Base-by-base conservation (phyloP, 2,797 vertebrate genomes). In the Syngnathus acus region DNA sequence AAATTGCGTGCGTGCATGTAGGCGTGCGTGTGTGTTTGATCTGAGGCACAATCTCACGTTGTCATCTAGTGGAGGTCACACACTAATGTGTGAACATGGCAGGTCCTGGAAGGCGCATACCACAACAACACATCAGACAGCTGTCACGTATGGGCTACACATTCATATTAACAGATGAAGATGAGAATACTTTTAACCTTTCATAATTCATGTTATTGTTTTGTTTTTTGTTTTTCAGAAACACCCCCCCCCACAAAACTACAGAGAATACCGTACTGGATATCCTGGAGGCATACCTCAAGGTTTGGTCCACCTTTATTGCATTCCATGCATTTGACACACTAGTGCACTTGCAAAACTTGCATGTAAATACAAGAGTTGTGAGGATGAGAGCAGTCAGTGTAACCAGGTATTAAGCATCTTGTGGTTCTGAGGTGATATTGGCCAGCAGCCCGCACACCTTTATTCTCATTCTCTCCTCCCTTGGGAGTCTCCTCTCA, bases 11-110 rank as follows among this genome's bases (percentile, higher is more conserved):
- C 37, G 21, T 47, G 61, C 40, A 23, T 62, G 14, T 62, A 45
- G n/a, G 48, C 23, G 32, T 23, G 26, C 37, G 32, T 51, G 61
- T 51, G 53, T 60, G 10, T 65, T 43, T 42, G 38, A 65, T 55
- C 65, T 42, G 70, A 75, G 72, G 74, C 79, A 79, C 50, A 1
- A 68, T 83, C 80, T 80, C 83, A 83, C 81, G 68, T 81, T 86
- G 82, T 85, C 86, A 81, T 23, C 71, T 70, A 65, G 68, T n/a
- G 64, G 79, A 84, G 80, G 83, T 86, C 79, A 81, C 64, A 57
- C 70, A 72, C 71, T 85, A 86, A 87, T 87, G 86, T 85, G 84
- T 65, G 82, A 87, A 84, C 77, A 78, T 69, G 47, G 38, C 50
- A 61, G 40, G 58, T 69, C 72, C 69, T 76, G 71, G 76, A 67